Base-by-base conservation (phyloP, 2,113 vertebrate species). In the Mandrillus leucophaeus region DNA sequence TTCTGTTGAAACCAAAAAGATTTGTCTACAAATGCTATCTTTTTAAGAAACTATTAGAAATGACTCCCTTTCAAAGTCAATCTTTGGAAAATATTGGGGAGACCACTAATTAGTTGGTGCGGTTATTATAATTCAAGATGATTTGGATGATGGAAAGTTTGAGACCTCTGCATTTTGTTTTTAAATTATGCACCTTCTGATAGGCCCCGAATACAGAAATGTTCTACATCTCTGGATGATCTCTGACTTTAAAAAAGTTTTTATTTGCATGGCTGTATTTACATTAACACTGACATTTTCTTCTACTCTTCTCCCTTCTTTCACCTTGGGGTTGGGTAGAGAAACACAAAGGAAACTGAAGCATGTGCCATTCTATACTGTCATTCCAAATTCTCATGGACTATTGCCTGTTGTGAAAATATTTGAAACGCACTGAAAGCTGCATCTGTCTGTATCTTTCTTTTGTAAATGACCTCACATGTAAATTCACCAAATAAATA, bases 401-500 rank as follows among this genome's bases (percentile, higher is more conserved):
- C 97, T 98, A 64, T 96, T 98, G 98, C 98, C 98, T 99, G 98
- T 99, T 98, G 96, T 98, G 97, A 97, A 97, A 97, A 97, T 98
- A 98, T 98, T 98, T 98, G 98, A 98, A 99, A 98, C 98, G 98
- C 99, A 99, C 99, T 99, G 98, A 98, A 98, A 99, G 98, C 98
- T 99, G 98, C 98, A 96, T 98, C 95, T 98, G 98, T 98, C 98
- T 99, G 98, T 98, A 98, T 96, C 97, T 99, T 98, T 94, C 98
- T 98, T 98, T 98, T 99, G 98, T 99, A 99, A 99, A 99, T 99
- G 98, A 99, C 68, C 92, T 98, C 98, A 98, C 97, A 96, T 99
- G 99, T 99, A 99, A 99, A 99, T 98, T 98, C 98, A 98, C 97
- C 96, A 98, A 99, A 99, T 99, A 99, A 99, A 99, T 98, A 98